Conservation (phyloP, 1,140 invertebrate genomes). For the Neotoxoptera formosana region DNA sequence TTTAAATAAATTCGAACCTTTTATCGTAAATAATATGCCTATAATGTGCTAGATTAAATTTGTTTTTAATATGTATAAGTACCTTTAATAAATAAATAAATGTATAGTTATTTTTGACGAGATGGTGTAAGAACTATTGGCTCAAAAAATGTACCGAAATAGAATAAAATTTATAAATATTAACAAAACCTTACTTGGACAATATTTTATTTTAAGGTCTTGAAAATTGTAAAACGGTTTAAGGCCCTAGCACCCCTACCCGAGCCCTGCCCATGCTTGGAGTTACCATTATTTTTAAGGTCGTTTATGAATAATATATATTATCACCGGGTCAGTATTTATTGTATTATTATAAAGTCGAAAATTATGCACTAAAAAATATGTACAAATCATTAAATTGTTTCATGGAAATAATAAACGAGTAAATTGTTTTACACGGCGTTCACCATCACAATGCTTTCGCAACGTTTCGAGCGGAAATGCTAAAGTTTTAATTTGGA, state of each 20-base stretch:
- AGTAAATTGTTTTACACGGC: background rate
- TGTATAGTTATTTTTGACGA: background rate
- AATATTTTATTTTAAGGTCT: too few relatives aligned
- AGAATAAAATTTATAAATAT: too few relatives aligned
- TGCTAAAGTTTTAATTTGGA: background rate
- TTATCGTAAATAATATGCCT: too few relatives aligned
- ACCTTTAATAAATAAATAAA: too few relatives aligned
- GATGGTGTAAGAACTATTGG: background rate
- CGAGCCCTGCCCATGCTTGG: rapidly evolving
- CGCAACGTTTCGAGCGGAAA: background rate
- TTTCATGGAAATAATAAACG: background rate
- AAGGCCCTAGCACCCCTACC: background rate
- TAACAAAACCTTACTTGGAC: too few relatives aligned
- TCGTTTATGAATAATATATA: background rate
- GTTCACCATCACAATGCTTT: background rate
- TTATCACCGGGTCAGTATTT: background rate
- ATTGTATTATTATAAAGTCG: background rate
- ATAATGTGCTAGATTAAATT: too few relatives aligned
- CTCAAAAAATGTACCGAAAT: background rate
- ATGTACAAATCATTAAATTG: background rate
- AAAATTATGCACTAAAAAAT: background rate
- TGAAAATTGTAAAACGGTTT: background rate
- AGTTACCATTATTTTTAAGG: background rate
- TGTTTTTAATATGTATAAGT: background rate
- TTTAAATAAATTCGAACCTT: background rate